phyloP scores from a whole-genome alignment of 2,888 invertebrate species.

The Craniophora ligustri region DNA sequence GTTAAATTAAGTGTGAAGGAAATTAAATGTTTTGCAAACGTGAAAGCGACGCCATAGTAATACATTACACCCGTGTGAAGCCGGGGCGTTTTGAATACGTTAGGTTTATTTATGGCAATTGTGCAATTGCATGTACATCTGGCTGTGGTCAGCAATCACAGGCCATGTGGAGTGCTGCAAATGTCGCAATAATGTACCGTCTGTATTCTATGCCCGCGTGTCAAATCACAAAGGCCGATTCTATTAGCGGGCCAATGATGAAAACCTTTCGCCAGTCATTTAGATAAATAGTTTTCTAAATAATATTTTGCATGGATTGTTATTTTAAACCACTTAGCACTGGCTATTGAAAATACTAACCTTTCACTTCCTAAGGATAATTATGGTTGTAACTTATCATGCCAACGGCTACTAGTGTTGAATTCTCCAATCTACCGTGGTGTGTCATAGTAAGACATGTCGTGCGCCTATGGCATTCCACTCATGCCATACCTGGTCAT shows the following conservation, averaged over 20 bases:
- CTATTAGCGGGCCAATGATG: constrained; percentile 67
- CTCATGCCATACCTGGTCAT: constrained; percentile 59
- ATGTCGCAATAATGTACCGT: constrained; percentile 51
- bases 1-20: no score
- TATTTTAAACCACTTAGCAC: background rate
- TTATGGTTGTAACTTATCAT: constrained; percentile 12
- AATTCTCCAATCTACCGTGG: constrained; percentile 46
- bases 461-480: constrained; percentile 75
- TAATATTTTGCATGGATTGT: background rate
- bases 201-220: constrained; percentile 32
- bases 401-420: constrained; percentile 19
- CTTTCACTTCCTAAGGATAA: constrained; percentile 10
- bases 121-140: constrained; percentile 34
- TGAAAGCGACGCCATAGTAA: no score
- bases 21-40: no score
- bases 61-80: no score
- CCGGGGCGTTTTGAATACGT: constrained; percentile 30
- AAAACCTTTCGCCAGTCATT: constrained; percentile 35
- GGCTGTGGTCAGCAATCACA: constrained; percentile 46
- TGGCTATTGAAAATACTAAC: background rate
- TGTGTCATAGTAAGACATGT: constrained; percentile 57
- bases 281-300: constrained; percentile 8
- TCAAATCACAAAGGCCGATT: constrained; percentile 59
- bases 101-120: constrained; percentile 50
- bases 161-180: constrained; percentile 55